Evolutionary conservation across 2,888 invertebrate species (phyloP).

Genomic region (Papilio gigon): DNA sequence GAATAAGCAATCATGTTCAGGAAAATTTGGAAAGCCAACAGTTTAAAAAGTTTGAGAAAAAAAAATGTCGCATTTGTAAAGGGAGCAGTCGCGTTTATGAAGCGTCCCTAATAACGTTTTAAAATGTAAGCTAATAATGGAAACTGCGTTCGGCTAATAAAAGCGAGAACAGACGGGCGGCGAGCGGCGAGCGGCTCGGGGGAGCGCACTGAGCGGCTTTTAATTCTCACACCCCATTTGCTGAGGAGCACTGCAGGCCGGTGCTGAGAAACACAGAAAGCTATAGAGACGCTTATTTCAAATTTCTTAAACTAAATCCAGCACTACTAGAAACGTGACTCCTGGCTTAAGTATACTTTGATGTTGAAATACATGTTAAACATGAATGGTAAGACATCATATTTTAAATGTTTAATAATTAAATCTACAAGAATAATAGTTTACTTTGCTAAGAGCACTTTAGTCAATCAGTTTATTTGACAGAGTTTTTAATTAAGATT

Average conservation of each 20-base stretch:
- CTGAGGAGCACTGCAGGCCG: conserved; percentile 50
- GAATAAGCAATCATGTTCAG: not conserved
- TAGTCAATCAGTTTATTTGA: too few species aligned
- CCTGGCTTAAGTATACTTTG: not conserved
- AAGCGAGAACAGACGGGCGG: conserved; percentile 58
- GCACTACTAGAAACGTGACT: not conserved
- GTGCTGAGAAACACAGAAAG: not conserved
- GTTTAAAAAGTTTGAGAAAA: conserved; percentile 7
- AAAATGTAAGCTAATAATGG: conserved; percentile 55
- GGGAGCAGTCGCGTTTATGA: conserved; percentile 40
- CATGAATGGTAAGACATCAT: too few species aligned
- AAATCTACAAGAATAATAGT: too few species aligned
- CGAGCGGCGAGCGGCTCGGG: conserved; percentile 36
- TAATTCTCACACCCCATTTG: conserved; percentile 82
- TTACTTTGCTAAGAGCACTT: too few species aligned
- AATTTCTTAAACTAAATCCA: not conserved
- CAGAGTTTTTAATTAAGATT: not conserved
- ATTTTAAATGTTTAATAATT: too few species aligned
- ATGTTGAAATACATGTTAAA: not conserved
- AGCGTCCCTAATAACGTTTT: conserved; percentile 58
- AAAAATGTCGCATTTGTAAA: conserved; percentile 18
- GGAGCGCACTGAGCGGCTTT: conserved; percentile 67
- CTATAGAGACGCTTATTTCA: conserved; percentile 35
- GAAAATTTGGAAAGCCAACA: not conserved
- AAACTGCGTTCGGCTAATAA: conserved; percentile 63